Evolutionary conservation across 1,140 invertebrate species (phyloP).

Genomic region (Bombus balteatus): DNA sequence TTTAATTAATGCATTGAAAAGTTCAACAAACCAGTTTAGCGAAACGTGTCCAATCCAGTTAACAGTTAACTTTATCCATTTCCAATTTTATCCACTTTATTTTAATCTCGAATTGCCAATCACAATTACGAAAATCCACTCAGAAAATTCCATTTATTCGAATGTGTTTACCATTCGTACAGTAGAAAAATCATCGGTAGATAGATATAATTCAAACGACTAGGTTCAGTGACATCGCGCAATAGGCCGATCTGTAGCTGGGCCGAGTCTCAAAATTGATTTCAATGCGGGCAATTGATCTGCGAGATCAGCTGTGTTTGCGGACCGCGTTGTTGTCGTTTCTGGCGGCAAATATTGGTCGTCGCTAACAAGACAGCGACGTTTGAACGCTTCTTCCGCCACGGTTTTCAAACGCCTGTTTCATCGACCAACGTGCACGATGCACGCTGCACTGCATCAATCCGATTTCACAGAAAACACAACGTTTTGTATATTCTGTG

Average conservation of each 20-base stretch:
- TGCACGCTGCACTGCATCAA: not conserved
- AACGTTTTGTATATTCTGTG: too few relatives aligned
- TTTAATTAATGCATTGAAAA: not conserved
- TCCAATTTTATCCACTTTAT: not conserved
- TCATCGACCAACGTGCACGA: not conserved
- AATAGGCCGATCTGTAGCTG: slow-evolving; percentile 34
- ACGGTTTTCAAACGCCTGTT: slow-evolving; percentile 41
- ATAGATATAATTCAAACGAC: slow-evolving; percentile 22
- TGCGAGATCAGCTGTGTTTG: slow-evolving; percentile 66
- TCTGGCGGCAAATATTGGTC: slow-evolving; percentile 51
- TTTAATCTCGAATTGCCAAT: not conserved
- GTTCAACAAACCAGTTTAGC: not conserved
- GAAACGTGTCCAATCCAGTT: too few relatives aligned
- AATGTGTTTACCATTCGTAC: not conserved
- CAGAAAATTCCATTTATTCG: not conserved
- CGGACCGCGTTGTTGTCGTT: slow-evolving; percentile 53
- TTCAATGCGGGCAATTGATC: slow-evolving; percentile 67
- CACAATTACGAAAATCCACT: not conserved
- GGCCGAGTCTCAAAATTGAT: slow-evolving; percentile 55
- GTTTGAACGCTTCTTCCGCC: slow-evolving; percentile 39
- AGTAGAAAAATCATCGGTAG: not conserved
- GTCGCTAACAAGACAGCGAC: slow-evolving; percentile 59
- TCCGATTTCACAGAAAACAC: slow-evolving; percentile 20
- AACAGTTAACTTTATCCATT: not conserved
- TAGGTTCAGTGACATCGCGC: slow-evolving; percentile 41